Base-by-base conservation (phyloP, 2,113 vertebrate species). In the Anas platyrhynchos region DNA sequence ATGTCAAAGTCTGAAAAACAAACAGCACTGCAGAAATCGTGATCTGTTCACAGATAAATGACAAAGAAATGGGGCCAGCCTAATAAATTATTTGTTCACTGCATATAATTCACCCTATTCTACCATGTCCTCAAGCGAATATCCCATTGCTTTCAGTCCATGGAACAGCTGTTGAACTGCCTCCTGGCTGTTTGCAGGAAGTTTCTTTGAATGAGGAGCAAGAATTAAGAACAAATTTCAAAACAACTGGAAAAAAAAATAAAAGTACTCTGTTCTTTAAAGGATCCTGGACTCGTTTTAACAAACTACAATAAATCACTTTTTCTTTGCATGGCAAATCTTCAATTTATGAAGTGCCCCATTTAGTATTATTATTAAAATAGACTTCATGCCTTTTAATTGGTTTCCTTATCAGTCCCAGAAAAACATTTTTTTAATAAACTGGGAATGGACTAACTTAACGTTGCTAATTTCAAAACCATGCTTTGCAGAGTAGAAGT, bases 321-420 rank as follows among this genome's bases (percentile, higher is more conserved):
- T 96, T 93, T 95, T 96, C 79, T 97, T 95, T 98, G 86, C 95
- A 86, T 79, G 86, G 94, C 73, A 81, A 95, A 97, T 95, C 95
- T 97, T 95, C 96, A 96, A 96, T 97, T 97, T 97, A 86, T 78
- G 94, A 94, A 89, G 85, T 93, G 83, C n/a, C 71, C 92, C 83
- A 96, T 96, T 97, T 97, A 95, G 90, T 69, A 96, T 86, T 95
- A 96, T 97, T 97, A 97, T 97, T 96, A 97, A 97, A 96, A 96
- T 77, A 97, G 92, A 91, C 96, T 96, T 93, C 74, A 69, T 84
- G 93, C 83, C 55, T 96, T 97, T 97, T 95, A 98, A 97, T 97
- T 97, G 97, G 92, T 96, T 97, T 97, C 90, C 97, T 97, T 97
- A 97, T 97, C 97, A 97, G 93, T 54, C 81, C 68, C 86, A 76